Percentiles rank a stretch among this genome's conserved stretches.
phyloP scores from a whole-genome alignment of 2,797 vertebrate species.

The Falco naumanni region DNA sequence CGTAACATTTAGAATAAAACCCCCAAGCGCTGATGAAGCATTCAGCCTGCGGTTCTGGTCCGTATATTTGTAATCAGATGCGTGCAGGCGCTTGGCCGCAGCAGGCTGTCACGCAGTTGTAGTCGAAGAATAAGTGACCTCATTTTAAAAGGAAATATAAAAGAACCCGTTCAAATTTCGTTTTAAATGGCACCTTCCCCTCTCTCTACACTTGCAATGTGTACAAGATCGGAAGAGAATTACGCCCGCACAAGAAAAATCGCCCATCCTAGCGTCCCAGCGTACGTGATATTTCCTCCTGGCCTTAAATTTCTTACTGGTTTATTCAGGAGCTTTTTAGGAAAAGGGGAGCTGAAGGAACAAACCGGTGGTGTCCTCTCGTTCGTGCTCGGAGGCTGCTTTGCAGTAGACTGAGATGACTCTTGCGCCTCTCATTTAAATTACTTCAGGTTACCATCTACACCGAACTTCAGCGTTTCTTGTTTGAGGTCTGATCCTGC shows the following conservation, averaged over 20 bases:
- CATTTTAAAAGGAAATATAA: neutral
- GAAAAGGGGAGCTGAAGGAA: neutral
- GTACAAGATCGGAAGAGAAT: neutral
- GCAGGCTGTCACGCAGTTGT: neutral
- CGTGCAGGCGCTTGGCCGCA: neutral
- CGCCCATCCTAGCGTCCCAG: too few relatives aligned
- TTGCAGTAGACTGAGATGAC: neutral
- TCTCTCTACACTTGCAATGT: fast-evolving
- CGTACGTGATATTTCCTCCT: neutral
- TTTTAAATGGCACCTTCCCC: neutral
- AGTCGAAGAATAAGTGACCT: neutral
- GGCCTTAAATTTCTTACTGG: neutral
- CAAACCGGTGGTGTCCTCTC: neutral
- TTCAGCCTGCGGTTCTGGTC: neutral
- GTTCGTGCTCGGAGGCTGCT: neutral
- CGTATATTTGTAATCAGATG: neutral
- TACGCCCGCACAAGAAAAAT: neutral
- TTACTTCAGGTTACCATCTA: neutral
- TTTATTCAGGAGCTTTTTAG: neutral
- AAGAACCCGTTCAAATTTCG: neutral
- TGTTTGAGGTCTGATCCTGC: neutral
- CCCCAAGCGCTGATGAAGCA: neutral
- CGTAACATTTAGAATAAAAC: neutral
- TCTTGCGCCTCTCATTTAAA: neutral
- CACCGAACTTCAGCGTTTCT: neutral